A percentile compares a stretch with the other conserved stretches of the same genome.
Evolutionary conservation across 2,113 vertebrate genomes (phyloP).

Genomic region (Nannospalax galili): DNA sequence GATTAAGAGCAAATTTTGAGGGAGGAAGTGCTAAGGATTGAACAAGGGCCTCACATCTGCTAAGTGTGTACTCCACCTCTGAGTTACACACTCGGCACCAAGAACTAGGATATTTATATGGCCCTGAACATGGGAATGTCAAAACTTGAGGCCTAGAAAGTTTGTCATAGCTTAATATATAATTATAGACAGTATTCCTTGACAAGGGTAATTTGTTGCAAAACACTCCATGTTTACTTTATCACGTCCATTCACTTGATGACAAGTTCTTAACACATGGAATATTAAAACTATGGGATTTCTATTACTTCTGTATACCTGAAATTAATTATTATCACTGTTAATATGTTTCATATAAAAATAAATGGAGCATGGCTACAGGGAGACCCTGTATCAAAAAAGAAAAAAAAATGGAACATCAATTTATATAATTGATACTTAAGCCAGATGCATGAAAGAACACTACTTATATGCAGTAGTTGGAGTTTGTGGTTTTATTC

Average conservation of each 20-base stretch:
- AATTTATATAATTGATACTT: not conserved
- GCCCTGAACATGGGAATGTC: not conserved
- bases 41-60: not conserved
- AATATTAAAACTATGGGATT: not conserved
- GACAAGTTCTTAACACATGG: not conserved
- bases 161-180: not conserved
- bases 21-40: not conserved
- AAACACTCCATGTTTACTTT: not conserved
- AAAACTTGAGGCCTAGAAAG: not conserved
- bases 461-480: too few species aligned
- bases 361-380: conserved; percentile 17
- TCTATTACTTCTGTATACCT: not conserved
- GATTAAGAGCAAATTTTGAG: not conserved
- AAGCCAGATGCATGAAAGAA: conserved; percentile 15
- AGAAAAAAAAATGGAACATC: conserved; percentile 35
- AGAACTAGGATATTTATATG: not conserved
- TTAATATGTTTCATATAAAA: not conserved
- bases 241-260: not conserved
- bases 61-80: not conserved
- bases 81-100: not conserved
- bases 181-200: not conserved
- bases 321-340: not conserved
- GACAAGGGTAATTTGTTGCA: not conserved
- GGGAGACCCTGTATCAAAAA: too few species aligned
- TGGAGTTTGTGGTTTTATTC: conserved; percentile 8